These are phyloP conservation scores for Heliconius eleuchia DNA, from an alignment of 1,140 invertebrate genomes.

Conservation along the genomic window DNA sequence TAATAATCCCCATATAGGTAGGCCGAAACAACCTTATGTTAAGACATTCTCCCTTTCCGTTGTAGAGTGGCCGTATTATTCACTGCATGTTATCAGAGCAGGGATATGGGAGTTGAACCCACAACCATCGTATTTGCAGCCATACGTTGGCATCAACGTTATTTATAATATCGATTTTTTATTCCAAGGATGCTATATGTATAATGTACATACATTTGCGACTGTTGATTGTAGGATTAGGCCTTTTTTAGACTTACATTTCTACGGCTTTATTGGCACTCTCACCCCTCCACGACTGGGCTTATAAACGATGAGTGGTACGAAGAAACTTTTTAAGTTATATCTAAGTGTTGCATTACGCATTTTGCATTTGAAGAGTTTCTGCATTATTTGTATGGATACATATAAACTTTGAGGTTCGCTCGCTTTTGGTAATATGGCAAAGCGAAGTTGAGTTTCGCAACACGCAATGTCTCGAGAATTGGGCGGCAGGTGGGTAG, in stretches of 20 bases:
- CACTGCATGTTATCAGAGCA: too few species aligned
- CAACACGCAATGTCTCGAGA: too few species aligned
- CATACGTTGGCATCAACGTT: too few species aligned
- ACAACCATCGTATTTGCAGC: too few species aligned
- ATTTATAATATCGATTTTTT: neutral
- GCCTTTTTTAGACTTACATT: constrained; percentile 13
- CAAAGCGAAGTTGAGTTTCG: too few species aligned
- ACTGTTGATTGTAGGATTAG: neutral
- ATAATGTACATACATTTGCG: neutral
- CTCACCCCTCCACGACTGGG: neutral
- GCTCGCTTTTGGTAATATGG: too few species aligned
- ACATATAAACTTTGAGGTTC: neutral
- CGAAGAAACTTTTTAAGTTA: neutral
- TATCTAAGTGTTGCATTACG: neutral
- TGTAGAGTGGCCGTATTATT: too few species aligned
- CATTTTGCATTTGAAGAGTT: neutral
- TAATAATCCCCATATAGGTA: neutral
- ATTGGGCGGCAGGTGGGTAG: too few species aligned
- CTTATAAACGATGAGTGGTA: neutral
- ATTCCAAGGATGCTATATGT: neutral
- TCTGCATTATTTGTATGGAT: neutral
- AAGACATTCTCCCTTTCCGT: neutral
- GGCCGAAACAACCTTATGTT: neutral
- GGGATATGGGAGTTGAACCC: too few species aligned
- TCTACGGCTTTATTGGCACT: neutral